Base-by-base conservation (phyloP, 2,797 vertebrate genomes). In the Bucorvus abyssinicus region DNA sequence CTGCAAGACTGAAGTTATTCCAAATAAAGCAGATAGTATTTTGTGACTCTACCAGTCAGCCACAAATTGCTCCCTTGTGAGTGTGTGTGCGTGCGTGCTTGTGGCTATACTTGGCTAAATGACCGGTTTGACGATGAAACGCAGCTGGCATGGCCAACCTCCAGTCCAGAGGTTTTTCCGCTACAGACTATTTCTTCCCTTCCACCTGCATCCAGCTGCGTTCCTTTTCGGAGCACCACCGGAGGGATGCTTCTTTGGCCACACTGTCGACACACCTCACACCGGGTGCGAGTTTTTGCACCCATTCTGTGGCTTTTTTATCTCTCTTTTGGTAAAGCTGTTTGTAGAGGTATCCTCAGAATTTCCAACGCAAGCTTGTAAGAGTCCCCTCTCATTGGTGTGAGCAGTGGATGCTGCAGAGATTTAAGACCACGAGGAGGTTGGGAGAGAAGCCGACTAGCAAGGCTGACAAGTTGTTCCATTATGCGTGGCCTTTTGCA, bases 11-110 rank as follows among this genome's bases (percentile, higher is more conserved):
- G 70, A 89, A 71, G 65, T 78, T 84, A 40, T n/a, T 71, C n/a
- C 63, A 52, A 87, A n/a, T 45, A 50, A 78, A 94, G 78, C 84
- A 91, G 70, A 81, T 64, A 71, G 40, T 42, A 50, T 83, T 80
- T 96, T 84, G 70, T 57, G 94, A 29, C 20, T 85, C 77, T 89
- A 22, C 75, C 64, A 95, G 88, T 34, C 87, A 82, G 97, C 87
- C 96, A 85, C 95, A 83, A 9, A 49, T 24, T 90, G 80, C 77
- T 96, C 92, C 89, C 83, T 67, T 84, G 8, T 8, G 61, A 55
- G 61, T 73, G 89, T 84, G 96, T 11, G 95, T 95, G 93, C 0
- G 94, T 75, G 95, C 23, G 95, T 96, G 95, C 93, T 90, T 86
- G 90, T 96, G 95, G 90, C 95, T 91, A 71, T 90, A 87, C 84